Evolutionary conservation across 1,140 invertebrate species (phyloP).

Genomic region (Vanessa atalanta): DNA sequence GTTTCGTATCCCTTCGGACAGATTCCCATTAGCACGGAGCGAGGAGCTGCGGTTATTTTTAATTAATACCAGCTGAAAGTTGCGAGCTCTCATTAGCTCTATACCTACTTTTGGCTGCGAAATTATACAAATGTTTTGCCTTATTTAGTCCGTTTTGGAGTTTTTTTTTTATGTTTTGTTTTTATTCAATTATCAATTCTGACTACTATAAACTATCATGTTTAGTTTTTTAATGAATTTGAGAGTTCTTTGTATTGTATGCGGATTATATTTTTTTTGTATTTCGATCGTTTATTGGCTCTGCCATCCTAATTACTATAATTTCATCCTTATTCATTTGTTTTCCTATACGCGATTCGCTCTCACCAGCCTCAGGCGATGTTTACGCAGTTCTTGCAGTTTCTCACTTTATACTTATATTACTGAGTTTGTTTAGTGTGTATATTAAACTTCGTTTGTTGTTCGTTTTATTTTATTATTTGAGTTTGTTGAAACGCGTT

Average conservation of each 20-base stretch:
- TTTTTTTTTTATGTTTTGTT: background rate
- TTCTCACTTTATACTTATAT: slow-evolving; percentile 4
- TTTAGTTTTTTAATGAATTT: too few relatives aligned
- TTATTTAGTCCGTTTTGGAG: slow-evolving; percentile 11
- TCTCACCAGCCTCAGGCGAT: background rate
- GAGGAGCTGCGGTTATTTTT: slow-evolving; percentile 61
- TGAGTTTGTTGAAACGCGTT: too few relatives aligned
- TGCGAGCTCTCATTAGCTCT: slow-evolving; percentile 37
- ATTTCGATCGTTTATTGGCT: too few relatives aligned
- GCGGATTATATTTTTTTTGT: too few relatives aligned
- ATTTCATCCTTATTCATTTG: background rate
- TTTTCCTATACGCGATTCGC: background rate
- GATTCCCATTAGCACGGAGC: slow-evolving; percentile 33
- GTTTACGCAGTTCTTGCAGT: background rate
- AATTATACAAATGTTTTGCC: slow-evolving; percentile 32
- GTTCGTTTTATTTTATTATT: background rate
- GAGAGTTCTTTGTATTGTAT: too few relatives aligned
- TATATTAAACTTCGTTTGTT: background rate
- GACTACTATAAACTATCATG: background rate
- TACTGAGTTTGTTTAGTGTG: background rate
- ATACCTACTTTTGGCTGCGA: slow-evolving; percentile 27
- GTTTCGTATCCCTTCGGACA: slow-evolving; percentile 19
- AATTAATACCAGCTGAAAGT: slow-evolving; percentile 55
- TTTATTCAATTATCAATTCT: background rate
- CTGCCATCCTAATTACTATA: too few relatives aligned